Evolutionary conservation across 2,113 vertebrate species (phyloP).

Genomic region (Crotalus helleri): DNA sequence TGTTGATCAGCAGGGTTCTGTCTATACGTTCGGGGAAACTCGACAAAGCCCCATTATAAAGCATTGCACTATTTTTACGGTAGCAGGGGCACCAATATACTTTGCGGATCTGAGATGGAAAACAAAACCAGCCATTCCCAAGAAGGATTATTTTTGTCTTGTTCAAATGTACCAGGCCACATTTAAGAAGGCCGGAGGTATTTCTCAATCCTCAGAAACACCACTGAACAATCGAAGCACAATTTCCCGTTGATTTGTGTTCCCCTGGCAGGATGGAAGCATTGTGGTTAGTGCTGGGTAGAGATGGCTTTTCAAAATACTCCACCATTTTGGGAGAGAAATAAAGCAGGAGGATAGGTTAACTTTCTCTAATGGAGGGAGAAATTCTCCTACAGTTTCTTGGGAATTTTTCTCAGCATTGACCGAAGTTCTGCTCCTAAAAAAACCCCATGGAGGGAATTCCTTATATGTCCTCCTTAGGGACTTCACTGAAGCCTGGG

Average conservation of each 20-base stretch:
- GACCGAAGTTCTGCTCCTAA: not conserved
- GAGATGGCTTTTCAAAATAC: not conserved
- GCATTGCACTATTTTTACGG: no score
- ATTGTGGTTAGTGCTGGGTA: not conserved
- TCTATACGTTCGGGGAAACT: not conserved
- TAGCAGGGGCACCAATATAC: no score
- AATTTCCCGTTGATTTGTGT: not conserved
- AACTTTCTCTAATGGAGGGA: not conserved
- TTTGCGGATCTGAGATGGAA: not conserved
- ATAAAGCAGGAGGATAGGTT: not conserved
- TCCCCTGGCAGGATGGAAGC: not conserved
- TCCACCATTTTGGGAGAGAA: not conserved
- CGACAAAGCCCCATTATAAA: not conserved
- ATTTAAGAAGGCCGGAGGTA: not conserved
- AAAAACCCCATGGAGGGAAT: not conserved
- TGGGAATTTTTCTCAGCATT: not conserved
- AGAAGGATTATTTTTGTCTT: not conserved
- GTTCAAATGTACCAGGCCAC: not conserved
- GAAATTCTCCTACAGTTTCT: not conserved
- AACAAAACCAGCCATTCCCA: not conserved
- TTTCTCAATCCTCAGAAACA: not conserved
- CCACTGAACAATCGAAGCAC: not conserved
- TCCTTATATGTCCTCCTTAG: not conserved
- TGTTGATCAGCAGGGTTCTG: not conserved
- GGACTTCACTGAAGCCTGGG: not conserved